A percentile compares a stretch with the other conserved stretches of the same genome.
Evolutionary conservation across 2,113 vertebrate genomes (phyloP).

Genomic region (Tinamus guttatus): DNA sequence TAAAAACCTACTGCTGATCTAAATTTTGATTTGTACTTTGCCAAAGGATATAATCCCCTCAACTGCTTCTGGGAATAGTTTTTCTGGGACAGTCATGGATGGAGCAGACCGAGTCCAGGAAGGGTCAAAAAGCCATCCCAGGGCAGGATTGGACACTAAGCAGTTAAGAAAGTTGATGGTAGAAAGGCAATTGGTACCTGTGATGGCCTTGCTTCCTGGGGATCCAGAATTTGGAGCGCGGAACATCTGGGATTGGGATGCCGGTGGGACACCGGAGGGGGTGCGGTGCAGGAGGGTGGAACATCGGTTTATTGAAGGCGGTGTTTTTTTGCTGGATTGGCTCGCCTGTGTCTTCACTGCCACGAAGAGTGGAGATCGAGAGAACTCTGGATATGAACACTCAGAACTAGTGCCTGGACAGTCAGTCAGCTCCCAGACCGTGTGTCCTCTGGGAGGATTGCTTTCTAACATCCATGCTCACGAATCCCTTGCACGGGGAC

Average conservation of each 20-base stretch:
- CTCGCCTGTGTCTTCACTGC: slow-evolving; percentile 81
- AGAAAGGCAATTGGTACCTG: slow-evolving; percentile 74
- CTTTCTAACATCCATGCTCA: slow-evolving; percentile 29
- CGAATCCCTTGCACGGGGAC: background rate
- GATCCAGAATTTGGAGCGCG: slow-evolving; percentile 81
- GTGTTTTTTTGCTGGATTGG: slow-evolving; percentile 81
- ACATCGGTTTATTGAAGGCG: slow-evolving; percentile 78
- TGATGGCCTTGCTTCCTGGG: slow-evolving; percentile 82
- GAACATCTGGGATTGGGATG: slow-evolving; percentile 81
- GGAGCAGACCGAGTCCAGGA: background rate
- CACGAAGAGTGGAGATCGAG: slow-evolving; percentile 84
- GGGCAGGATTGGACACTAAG: background rate
- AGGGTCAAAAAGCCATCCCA: background rate
- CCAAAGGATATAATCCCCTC: background rate
- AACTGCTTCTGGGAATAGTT: background rate
- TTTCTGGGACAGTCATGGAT: background rate
- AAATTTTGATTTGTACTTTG: background rate
- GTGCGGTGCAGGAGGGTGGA: slow-evolving; percentile 78
- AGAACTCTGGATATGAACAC: slow-evolving; percentile 82
- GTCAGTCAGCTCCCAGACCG: slow-evolving; percentile 67
- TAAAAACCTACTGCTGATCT: background rate
- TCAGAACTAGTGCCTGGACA: slow-evolving; percentile 80
- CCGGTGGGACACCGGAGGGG: slow-evolving; percentile 63
- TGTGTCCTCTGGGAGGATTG: slow-evolving; percentile 54
- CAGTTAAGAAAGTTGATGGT: background rate